Evolutionary conservation across 1,140 invertebrate genomes (phyloP).

Genomic region (Scaptomyza montana): DNA sequence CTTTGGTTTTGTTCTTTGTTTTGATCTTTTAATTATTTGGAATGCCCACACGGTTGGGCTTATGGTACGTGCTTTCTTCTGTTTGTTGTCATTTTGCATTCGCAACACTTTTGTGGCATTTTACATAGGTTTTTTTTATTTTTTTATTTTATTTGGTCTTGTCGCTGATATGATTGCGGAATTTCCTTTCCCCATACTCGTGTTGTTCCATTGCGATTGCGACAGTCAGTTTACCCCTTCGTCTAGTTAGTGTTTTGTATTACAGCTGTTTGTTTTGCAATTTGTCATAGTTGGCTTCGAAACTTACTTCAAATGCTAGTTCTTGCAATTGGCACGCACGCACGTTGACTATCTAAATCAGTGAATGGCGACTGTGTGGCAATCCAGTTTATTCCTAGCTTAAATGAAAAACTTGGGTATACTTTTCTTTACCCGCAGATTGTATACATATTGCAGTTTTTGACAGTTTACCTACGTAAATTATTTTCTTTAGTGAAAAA

Average conservation of each 20-base stretch:
- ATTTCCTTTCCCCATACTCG: slow-evolving; percentile 18
- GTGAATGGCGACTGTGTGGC: neutral
- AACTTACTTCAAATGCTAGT: slow-evolving; percentile 2
- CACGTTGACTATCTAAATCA: slow-evolving; percentile 20
- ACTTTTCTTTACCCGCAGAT: too few species aligned
- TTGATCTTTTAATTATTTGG: slow-evolving; percentile 25
- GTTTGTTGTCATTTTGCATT: slow-evolving; percentile 7
- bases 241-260: neutral
- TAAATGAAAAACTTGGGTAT: too few species aligned
- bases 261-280: slow-evolving; percentile 8
- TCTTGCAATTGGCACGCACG: slow-evolving; percentile 13
- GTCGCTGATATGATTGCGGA: slow-evolving; percentile 2
- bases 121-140: slow-evolving; percentile 1
- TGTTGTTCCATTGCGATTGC: slow-evolving; percentile 24
- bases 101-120: slow-evolving; percentile 13
- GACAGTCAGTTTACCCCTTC: slow-evolving; percentile 9
- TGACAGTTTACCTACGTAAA: too few species aligned
- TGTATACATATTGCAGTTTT: too few species aligned
- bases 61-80: slow-evolving; percentile 10
- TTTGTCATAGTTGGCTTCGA: slow-evolving; percentile 21
- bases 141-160: slow-evolving; percentile 20
- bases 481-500: too few species aligned
- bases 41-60: slow-evolving; percentile 2
- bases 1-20: too few species aligned
- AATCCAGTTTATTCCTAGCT: neutral